Percentiles rank a stretch among this genome's conserved stretches.
Conservation (phyloP, 1,140 invertebrate species). For the Pygmarrhopalites habei region DNA sequence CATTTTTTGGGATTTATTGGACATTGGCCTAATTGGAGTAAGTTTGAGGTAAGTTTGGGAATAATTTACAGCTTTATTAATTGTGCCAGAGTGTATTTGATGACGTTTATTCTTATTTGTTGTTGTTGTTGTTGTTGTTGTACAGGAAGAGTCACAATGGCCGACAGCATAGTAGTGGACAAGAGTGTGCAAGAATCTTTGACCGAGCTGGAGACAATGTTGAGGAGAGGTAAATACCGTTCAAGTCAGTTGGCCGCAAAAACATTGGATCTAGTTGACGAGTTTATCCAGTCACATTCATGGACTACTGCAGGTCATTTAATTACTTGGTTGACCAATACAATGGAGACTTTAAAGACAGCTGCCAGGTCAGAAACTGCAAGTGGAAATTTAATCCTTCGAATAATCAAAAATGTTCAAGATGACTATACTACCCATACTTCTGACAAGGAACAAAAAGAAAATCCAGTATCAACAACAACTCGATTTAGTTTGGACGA, state of each 20-base stretch:
- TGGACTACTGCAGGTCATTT: slow-evolving; percentile 36
- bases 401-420: slow-evolving; percentile 34
- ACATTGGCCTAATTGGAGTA: too few relatives aligned
- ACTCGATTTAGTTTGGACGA: slow-evolving; percentile 31
- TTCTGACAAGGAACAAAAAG: too few relatives aligned
- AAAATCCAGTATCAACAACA: slow-evolving; percentile 37
- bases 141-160: too few relatives aligned
- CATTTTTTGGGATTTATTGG: too few relatives aligned
- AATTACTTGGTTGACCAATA: slow-evolving; percentile 28
- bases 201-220: neutral
- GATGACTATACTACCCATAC: slow-evolving; percentile 27
- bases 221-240: slow-evolving; percentile 13
- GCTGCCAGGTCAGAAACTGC: slow-evolving; percentile 36
- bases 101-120: too few relatives aligned
- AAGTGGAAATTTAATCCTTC: slow-evolving; percentile 28
- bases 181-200: neutral
- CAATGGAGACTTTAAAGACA: slow-evolving; percentile 17
- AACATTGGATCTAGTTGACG: slow-evolving; percentile 30
- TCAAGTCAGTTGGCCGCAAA: slow-evolving; percentile 29
- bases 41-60: too few relatives aligned
- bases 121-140: too few relatives aligned
- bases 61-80: too few relatives aligned
- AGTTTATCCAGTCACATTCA: slow-evolving; percentile 26
- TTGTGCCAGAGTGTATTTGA: too few relatives aligned
- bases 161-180: neutral